Conservation (phyloP, 2,797 vertebrate species). For the Delichon dasypus region DNA sequence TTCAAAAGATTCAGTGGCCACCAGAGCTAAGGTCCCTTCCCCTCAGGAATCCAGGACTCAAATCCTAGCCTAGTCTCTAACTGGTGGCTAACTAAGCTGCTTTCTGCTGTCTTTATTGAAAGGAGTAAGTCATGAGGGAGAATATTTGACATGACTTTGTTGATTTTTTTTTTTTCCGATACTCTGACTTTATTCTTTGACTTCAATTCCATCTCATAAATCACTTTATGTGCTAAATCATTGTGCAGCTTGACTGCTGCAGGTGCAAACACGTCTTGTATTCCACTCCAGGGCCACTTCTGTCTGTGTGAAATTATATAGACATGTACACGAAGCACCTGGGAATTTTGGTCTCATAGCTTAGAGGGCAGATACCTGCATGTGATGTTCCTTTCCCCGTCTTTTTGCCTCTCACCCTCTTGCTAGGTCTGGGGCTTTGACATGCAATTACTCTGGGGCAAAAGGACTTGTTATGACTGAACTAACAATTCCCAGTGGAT, state of each 20-base stretch:
- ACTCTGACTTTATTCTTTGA: slow-evolving; percentile 18
- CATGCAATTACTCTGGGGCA: not conserved
- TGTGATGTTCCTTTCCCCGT: not conserved
- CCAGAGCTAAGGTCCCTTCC: not conserved
- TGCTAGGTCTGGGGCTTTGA: not conserved
- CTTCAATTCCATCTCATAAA: slow-evolving; percentile 33
- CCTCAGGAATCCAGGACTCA: not conserved
- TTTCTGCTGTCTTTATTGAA: not conserved
- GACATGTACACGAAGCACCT: slow-evolving; percentile 50
- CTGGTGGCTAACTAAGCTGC: not conserved
- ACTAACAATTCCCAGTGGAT: not conserved
- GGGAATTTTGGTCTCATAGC: slow-evolving; percentile 37
- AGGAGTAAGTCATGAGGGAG: not conserved
- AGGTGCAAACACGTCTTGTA: slow-evolving; percentile 27
- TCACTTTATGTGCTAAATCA: slow-evolving; percentile 16
- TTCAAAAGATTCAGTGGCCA: not conserved
- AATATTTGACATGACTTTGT: not conserved
- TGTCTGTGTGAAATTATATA: slow-evolving; percentile 40
- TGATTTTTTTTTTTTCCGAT: slow-evolving; percentile 34
- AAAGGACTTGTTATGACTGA: not conserved
- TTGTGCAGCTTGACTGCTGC: not conserved
- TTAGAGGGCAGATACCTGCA: slow-evolving; percentile 6
- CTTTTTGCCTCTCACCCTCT: not conserved
- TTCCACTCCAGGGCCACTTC: slow-evolving; percentile 53
- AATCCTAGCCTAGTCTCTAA: not conserved